These are phyloP conservation scores for Jaculus jaculus DNA, from an alignment of 2,113 vertebrate genomes.

Conservation along the genomic window DNA sequence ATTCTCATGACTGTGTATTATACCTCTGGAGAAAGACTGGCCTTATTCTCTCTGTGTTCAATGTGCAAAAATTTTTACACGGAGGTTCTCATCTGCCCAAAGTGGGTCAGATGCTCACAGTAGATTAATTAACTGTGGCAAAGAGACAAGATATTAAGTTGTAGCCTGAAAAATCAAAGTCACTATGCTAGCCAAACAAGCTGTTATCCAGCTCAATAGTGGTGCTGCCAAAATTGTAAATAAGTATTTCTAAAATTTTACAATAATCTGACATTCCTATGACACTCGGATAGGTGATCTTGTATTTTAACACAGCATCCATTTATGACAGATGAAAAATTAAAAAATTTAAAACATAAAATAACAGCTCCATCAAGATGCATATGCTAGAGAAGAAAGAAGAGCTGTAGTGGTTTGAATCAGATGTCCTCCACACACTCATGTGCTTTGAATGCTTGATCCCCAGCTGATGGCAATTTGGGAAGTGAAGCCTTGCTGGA, in stretches of 20 bases:
- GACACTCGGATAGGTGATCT: not conserved
- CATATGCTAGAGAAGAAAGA: not conserved
- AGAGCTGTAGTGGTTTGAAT: not conserved
- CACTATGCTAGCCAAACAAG: not conserved
- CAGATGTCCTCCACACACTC: no score
- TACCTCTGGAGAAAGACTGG: not conserved
- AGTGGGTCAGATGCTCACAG: not conserved
- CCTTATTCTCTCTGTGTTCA: not conserved
- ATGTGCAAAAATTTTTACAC: not conserved
- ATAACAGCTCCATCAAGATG: not conserved
- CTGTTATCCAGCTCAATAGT: not conserved
- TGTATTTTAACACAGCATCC: not conserved
- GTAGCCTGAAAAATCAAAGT: not conserved
- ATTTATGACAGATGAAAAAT: not conserved
- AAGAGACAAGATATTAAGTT: not conserved
- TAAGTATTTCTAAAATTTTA: not conserved
- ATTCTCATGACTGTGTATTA: not conserved
- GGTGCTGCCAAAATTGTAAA: not conserved
- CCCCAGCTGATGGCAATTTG: no score
- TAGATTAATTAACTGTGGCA: not conserved
- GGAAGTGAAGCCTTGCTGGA: no score
- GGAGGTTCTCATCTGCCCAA: not conserved
- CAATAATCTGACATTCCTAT: not conserved
- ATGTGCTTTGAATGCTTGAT: no score
- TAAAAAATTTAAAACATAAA: not conserved